These are phyloP conservation scores for Rhamnusium bicolor DNA, from an alignment of 2,888 invertebrate genomes.

Conservation along the genomic window DNA sequence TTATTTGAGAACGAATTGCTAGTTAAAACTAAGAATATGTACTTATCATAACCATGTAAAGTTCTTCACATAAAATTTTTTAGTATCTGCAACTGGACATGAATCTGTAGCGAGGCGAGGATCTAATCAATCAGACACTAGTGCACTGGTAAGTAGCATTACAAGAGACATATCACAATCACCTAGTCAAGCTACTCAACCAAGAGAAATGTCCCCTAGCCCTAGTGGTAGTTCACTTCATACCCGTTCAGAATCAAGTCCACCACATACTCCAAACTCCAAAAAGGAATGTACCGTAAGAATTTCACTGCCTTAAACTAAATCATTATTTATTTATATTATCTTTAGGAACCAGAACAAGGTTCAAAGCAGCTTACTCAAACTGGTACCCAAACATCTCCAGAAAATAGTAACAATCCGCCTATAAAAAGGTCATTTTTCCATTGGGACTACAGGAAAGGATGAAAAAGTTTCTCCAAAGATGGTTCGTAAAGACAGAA, in stretches of 20 bases:
- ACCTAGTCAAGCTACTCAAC: constrained; percentile 72
- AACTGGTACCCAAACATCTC: constrained; percentile 82
- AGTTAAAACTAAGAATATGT: too few relatives aligned
- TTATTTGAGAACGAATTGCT: too few relatives aligned
- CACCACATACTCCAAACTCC: constrained; percentile 70
- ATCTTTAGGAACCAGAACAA: constrained; percentile 65
- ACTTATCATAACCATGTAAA: not conserved
- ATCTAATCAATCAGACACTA: constrained; percentile 76
- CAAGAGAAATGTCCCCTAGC: constrained; percentile 73
- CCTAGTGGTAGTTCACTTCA: constrained; percentile 74
- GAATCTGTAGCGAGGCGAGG: constrained; percentile 71
- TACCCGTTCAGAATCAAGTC: constrained; percentile 73
- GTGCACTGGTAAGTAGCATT: constrained; percentile 76
- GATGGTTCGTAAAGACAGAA: constrained; percentile 73
- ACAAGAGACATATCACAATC: constrained; percentile 77
- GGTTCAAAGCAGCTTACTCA: constrained; percentile 73
- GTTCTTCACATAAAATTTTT: constrained; percentile 24
- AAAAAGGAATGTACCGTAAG: constrained; percentile 65
- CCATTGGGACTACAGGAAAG: constrained; percentile 74
- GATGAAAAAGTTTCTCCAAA: constrained; percentile 76
- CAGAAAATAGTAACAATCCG: constrained; percentile 71
- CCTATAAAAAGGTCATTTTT: constrained; percentile 74
- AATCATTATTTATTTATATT: constrained; percentile 17
- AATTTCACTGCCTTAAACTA: constrained; percentile 4
- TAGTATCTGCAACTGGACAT: constrained; percentile 69